Base-by-base conservation (phyloP, 2,888 invertebrate genomes). In the Diloba caeruleocephala region DNA sequence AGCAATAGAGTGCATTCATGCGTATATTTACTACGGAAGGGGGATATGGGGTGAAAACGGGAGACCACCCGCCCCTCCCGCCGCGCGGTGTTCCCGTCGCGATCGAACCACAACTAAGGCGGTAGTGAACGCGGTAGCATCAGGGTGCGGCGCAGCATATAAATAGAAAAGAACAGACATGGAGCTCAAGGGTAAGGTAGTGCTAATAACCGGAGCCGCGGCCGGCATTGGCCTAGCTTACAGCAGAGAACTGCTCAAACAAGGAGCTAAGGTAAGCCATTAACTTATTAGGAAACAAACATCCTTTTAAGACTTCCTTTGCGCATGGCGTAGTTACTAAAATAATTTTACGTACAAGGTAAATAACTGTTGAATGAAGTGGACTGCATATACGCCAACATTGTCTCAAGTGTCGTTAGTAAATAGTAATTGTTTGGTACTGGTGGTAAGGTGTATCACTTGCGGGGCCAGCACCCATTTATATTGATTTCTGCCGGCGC, bases 121-220 rank as follows among this genome's bases (percentile, higher is more conserved):
- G 71, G 80, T 77, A 78, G 80, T 78, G 77, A 66, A 67, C 57
- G 71, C 78, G 76, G 74, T 76, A 80, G 84, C 82, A 82, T 62
- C 60, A 57, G 78, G 85, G 84, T 84, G 87, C 84, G 85, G 82
- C 77, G 76, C 71, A 79, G 56, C 65, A 64, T 34, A 67, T 61
- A 70, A 71, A 67, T 53, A 72, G 63, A 64, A 77, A 75, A 73
- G 7, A 65, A 75, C 61, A 73, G 32, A 65, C 43, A 96, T 96
- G 96, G 96, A 96, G 80, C 85, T 96, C 61, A 96, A 96, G 85
- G 96, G 96, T 64, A 96, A 96, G 87, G 96, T 96, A 52, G 96
- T 95, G 33, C 87, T 96, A 58, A 95, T 96, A 48, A 96, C 96
- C 17, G 96, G 96, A 23, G 96, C 95, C 38, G 96, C 96, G 10